Evolutionary conservation across 1,140 invertebrate species (phyloP), one percentile per base, ranked within the genome.

Genomic region (Dinothrombium tinctorium): DNA sequence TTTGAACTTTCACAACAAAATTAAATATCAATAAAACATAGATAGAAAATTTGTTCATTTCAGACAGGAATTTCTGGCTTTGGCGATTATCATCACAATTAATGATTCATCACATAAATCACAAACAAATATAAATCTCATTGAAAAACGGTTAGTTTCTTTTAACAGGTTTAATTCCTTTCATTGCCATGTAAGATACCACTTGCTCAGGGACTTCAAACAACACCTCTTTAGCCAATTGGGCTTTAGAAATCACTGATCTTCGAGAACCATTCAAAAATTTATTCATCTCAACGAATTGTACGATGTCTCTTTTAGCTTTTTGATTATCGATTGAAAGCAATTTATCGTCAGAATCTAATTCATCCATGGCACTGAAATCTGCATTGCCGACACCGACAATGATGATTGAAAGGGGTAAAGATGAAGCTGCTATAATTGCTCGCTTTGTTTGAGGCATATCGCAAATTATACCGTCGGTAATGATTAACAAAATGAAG

Each of bases 401-500:
- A 42, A 72, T 39, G 4, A 39, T 39, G 9, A 39, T 62, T 2
- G 67, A 69, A 54, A 71, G 59, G 0, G 69, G 69, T 5, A 69
- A 53, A 17, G 47, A 45, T 2, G 68, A 67, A 6, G 68, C 67
- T 46, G 59, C 49, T 12, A 65, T 56, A 26, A 68, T 64, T 37
- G 64, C 69, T 43, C 65, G 53, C 48, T 63, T 68, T 0, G 72
- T 73, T 25, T 67, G 56, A 11, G 60, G 59, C 63, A 74, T 69
- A 51, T 74, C 72, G 9, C 66, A 69, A 23, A 74, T 69, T 20
- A 70, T 64, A 23, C 72, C 72, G 57, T 74, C 72, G 3, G 72
- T 74, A 5, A 74, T 57, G 37, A 74, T 67, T 1, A 74, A 55
- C 3, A 74, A 53, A 25, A 74, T 62, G 52, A 63, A 71, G 50